A percentile compares a stretch with the other conserved stretches of the same genome.
Conservation (phyloP, 2,797 vertebrate species). For the Zenarchopterus dispar region DNA sequence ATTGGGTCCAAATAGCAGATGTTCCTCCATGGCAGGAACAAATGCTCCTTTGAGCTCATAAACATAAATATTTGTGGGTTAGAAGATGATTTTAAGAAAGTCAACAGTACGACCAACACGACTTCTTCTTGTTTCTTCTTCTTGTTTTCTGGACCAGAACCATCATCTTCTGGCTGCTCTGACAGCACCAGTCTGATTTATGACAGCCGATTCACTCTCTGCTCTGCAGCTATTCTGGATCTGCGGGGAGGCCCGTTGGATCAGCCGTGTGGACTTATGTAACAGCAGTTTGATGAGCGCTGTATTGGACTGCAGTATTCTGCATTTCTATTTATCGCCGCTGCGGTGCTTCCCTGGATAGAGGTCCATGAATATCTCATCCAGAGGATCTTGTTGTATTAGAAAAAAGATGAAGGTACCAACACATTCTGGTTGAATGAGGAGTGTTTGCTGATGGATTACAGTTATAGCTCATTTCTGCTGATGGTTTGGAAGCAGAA, state of each 20-base stretch:
- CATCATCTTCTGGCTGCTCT: too few species aligned
- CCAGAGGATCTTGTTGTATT: slow-evolving; percentile 1
- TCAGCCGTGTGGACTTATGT: slow-evolving; percentile 31
- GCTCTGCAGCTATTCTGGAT: slow-evolving; percentile 22
- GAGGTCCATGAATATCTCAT: slow-evolving; percentile 23
- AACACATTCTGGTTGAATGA: background rate
- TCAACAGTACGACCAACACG: too few species aligned
- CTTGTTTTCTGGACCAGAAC: too few species aligned
- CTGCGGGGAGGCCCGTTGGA: slow-evolving; percentile 27
- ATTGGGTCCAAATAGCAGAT: too few species aligned
- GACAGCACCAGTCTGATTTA: too few species aligned
- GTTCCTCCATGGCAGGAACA: too few species aligned
- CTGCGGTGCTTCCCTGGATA: slow-evolving; percentile 1
- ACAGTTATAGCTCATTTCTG: background rate
- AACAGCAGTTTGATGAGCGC: slow-evolving; percentile 16
- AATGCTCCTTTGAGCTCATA: too few species aligned
- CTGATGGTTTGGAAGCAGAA: background rate
- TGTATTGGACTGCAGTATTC: slow-evolving; percentile 7
- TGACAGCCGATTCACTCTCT: slow-evolving; percentile 15
- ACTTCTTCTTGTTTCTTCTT: too few species aligned
- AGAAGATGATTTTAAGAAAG: too few species aligned
- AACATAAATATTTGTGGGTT: too few species aligned
- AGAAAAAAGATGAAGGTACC: slow-evolving; percentile 2
- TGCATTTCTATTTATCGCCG: background rate
- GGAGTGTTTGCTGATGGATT: background rate